A percentile compares a stretch with the other conserved stretches of the same genome.
These are phyloP conservation scores for Drosophila infuscata DNA, from an alignment of 2,888 invertebrate genomes.

Conservation along the genomic window DNA sequence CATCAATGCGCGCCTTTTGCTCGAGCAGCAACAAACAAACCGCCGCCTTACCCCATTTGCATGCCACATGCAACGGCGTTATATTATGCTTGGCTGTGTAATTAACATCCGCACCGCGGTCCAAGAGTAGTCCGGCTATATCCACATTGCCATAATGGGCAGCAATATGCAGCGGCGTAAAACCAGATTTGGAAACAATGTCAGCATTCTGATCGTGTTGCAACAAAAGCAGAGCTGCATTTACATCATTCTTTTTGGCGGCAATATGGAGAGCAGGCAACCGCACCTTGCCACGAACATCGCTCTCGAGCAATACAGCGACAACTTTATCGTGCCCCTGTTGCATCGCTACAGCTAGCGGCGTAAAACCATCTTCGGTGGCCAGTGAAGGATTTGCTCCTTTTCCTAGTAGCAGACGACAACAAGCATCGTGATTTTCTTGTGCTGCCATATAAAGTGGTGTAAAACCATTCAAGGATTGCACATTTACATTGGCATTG, in stretches of 20 bases:
- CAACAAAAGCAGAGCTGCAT: slow-evolving; percentile 95
- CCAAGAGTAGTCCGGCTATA: slow-evolving; percentile 94
- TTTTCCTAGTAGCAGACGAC: slow-evolving; percentile 94
- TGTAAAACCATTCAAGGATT: slow-evolving; percentile 98
- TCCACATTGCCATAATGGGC: slow-evolving; percentile 99
- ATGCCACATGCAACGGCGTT: slow-evolving; percentile 98
- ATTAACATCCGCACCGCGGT: slow-evolving; percentile 97
- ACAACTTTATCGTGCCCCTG: slow-evolving; percentile 99
- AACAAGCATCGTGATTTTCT: slow-evolving; percentile 97
- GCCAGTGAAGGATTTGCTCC: slow-evolving; percentile 98
- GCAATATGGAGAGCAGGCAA: slow-evolving; percentile 99
- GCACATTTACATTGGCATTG: slow-evolving; percentile 97
- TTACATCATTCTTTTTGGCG: slow-evolving; percentile 99
- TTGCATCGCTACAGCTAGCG: slow-evolving; percentile 99
- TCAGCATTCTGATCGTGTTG: slow-evolving; percentile 99
- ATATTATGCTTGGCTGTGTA: slow-evolving; percentile 98
- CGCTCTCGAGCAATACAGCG: slow-evolving; percentile 97
- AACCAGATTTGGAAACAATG: slow-evolving; percentile 98
- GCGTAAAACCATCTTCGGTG: slow-evolving; percentile 99
- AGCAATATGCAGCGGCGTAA: slow-evolving; percentile 99
- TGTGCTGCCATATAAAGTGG: slow-evolving; percentile 99
- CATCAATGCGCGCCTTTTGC: slow-evolving; percentile 95
- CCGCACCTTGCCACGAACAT: slow-evolving; percentile 97
- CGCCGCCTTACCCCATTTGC: slow-evolving; percentile 98
- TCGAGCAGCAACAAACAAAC: slow-evolving; percentile 96